Percentiles rank a stretch among this genome's conserved stretches.
phyloP scores from a whole-genome alignment of 2,888 invertebrate genomes.

The Agonopterix alstromeriana region DNA sequence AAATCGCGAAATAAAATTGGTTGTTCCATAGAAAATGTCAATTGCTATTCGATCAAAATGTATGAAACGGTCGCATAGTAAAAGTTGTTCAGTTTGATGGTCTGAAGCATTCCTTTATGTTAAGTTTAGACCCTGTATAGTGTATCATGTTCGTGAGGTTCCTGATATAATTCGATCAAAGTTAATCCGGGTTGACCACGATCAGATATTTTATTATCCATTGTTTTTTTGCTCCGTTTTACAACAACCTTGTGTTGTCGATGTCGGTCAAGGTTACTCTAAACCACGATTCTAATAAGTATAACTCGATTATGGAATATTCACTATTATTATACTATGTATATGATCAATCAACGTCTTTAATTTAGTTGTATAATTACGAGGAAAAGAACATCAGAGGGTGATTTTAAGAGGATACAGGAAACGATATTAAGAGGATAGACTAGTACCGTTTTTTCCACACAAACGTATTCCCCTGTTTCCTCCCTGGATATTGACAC shows the following conservation, averaged over 20 bases:
- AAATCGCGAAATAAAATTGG: too few species aligned
- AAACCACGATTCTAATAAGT: neutral
- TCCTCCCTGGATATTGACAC: too few species aligned
- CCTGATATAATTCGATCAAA: neutral
- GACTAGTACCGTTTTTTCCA: too few species aligned
- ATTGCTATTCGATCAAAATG: too few species aligned
- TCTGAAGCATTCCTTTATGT: neutral
- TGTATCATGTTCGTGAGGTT: neutral
- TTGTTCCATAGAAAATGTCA: too few species aligned
- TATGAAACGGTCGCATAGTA: neutral
- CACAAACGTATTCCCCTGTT: too few species aligned
- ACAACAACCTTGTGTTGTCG: conserved; percentile 5
- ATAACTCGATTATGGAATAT: neutral
- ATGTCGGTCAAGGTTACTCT: conserved; percentile 8
- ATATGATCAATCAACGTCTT: too few species aligned
- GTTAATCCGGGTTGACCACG: neutral
- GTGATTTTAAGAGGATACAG: too few species aligned
- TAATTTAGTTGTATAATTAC: too few species aligned
- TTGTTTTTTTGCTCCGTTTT: neutral
- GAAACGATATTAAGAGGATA: too few species aligned
- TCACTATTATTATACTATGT: neutral
- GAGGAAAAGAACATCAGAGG: too few species aligned
- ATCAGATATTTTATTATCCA: neutral
- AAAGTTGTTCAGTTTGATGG: neutral
- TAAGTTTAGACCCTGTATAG: neutral